Evolutionary conservation across 1,140 invertebrate species (phyloP), one percentile per base, ranked within the genome.

Genomic region (Eupristina koningsbergeri): DNA sequence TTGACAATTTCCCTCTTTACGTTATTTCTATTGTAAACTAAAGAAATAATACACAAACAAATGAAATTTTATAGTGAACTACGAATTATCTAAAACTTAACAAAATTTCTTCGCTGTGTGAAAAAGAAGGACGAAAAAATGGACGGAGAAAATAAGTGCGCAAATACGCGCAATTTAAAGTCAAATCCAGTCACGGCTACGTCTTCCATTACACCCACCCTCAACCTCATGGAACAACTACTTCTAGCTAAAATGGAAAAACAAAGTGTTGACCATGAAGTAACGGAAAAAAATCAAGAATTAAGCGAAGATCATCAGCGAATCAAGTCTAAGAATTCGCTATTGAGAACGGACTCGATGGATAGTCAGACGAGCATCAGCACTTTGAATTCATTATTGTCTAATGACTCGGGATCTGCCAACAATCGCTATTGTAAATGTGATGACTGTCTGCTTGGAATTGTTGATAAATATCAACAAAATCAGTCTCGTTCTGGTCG

Each of bases 391-490:
- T 96, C 95, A 6, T 86, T 94, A 63, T 86, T 92, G 2, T 93
- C 93, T 50, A 95, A 94, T 88, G 96, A 96, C 86, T 91, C 90
- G 29, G 83, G 75, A 9, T 79, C 76, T 0, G 69, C 29, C 31
- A 26, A 3, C 22, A 87, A 87, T 83, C 84, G 87, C 69, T 94
- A 96, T 71, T 97, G 96, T 90, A 93, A 94, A 47, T 97, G 96
- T 90, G 96, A 97, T 89, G 96, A 97, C 90, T 97, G 96, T 85
- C 91, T 97, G 53, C 92, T 97, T 83, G 96, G 96, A 9, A 97
- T 97, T 86, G 95, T 95, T 83, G 96, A 97, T 92, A 94, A 94
- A 77, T 93, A 95, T 84, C 94, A 94, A 85, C 94, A 93, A 31
- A 89, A 91, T 64, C 94, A 93, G 67, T 88, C 92, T 15, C 61